Evolutionary conservation across 2,888 invertebrate genomes (phyloP), one percentile per base, ranked within the genome.

Genomic region (Pandemis corylana): DNA sequence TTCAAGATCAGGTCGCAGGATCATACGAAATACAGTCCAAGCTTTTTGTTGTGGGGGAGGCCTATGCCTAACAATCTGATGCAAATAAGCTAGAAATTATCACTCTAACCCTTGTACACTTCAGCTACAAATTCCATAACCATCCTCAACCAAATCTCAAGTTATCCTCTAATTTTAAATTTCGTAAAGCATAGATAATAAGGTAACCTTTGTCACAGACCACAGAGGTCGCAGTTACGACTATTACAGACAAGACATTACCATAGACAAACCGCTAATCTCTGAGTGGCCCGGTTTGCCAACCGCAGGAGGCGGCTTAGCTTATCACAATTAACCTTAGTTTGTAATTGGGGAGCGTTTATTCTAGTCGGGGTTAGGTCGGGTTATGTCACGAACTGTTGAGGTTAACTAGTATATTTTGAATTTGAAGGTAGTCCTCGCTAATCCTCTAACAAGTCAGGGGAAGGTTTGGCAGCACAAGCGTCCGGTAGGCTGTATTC

Each of bases 151-250:
- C 42, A 20, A 42, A 41, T 7, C n/a, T 15, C 67, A 49, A 15
- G 53, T 20, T 36, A 67, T 41, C 49, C 13, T 49, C 67, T n/a
- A 53, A 67, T 67, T 51, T 20, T 36, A 42, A 49, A 72, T 72
- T 63, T 72, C 65, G 59, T 9, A 70, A 70, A 68, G 28, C 56
- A 42, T 20, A 69, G 68, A 64, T 71, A 71, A 71, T 68, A 42
- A 61, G 41, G 41, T 20, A 53, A 64, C 20, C 42, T 71, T 75
- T 64, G 53, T 64, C 46, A 66, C n/a, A 62, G n/a, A 73, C 77
- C 76, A 68, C 76, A 71, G 79, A 81, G 80, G 80, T 77, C 80
- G 73, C 41, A 65, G 80, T 80, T 65, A 77, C 79, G 68, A 77
- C 80, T 62, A 82, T 70, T 51, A 73, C 74, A 74, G 61, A 72